Percentiles rank a stretch among this genome's conserved stretches.
Evolutionary conservation across 2,113 vertebrate species (phyloP).

Genomic region (Candoia aspera): DNA sequence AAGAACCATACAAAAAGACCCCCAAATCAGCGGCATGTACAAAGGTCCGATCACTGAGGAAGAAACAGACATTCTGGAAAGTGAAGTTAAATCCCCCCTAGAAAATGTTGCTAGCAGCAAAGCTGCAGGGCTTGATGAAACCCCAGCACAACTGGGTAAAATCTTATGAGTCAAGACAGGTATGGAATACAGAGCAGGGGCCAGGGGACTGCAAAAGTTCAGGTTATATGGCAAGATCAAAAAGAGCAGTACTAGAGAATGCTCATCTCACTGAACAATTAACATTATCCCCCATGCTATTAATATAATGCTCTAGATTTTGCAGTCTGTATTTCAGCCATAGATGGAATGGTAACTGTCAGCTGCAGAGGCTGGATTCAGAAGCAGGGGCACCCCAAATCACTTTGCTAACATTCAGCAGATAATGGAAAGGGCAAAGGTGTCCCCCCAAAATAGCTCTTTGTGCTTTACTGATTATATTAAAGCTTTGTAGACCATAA

Average conservation of each 20-base stretch:
- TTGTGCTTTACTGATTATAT: not conserved
- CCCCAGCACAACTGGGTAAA: not conserved
- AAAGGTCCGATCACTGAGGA: not conserved
- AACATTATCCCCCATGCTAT: not conserved
- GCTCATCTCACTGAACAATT: not conserved
- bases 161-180: not conserved
- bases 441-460: not conserved
- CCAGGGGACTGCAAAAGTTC: not conserved
- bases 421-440: not conserved
- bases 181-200: not conserved
- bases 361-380: not conserved
- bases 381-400: not conserved
- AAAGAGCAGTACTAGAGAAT: not conserved
- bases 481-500: not conserved
- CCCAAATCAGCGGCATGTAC: not conserved
- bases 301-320: not conserved
- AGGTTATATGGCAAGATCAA: not conserved
- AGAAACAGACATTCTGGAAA: not conserved
- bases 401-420: not conserved
- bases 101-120: not conserved
- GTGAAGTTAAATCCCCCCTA: not conserved
- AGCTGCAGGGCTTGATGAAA: not conserved
- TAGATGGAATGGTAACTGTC: not conserved
- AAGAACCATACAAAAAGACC: not conserved
- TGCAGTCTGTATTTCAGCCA: not conserved